These are phyloP conservation scores for Delia radicum DNA, from an alignment of 1,140 invertebrate species.

Conservation along the genomic window DNA sequence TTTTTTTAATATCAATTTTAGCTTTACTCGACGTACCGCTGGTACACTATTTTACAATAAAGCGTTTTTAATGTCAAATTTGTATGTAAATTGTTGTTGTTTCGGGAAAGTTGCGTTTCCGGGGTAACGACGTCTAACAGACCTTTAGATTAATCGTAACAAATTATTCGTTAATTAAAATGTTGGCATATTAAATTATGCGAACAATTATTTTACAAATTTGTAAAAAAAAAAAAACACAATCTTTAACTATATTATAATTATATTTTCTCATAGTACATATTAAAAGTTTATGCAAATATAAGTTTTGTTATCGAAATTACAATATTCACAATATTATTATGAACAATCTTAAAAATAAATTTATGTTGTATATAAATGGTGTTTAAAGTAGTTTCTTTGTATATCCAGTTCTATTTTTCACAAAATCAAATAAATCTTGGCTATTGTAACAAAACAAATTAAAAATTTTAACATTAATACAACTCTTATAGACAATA, in stretches of 20 bases:
- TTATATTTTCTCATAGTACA: background rate
- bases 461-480: background rate
- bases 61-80: no score
- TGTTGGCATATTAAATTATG: no score
- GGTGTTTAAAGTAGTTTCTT: background rate
- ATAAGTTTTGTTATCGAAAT: background rate
- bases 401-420: background rate
- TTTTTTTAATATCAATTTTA: no score
- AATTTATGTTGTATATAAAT: background rate
- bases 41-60: no score
- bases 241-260: background rate
- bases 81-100: no score
- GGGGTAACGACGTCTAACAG: no score
- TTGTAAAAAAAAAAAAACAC: background rate
- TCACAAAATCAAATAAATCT: background rate
- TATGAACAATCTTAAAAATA: background rate
- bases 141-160: no score
- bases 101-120: no score
- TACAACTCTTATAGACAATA: background rate
- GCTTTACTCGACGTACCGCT: no score
- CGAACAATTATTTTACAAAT: no score
- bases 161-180: no score
- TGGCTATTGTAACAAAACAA: background rate
- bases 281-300: background rate
- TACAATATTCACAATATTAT: background rate